Conservation (phyloP, 1,140 invertebrate species). For the Galendromus occidentalis region DNA sequence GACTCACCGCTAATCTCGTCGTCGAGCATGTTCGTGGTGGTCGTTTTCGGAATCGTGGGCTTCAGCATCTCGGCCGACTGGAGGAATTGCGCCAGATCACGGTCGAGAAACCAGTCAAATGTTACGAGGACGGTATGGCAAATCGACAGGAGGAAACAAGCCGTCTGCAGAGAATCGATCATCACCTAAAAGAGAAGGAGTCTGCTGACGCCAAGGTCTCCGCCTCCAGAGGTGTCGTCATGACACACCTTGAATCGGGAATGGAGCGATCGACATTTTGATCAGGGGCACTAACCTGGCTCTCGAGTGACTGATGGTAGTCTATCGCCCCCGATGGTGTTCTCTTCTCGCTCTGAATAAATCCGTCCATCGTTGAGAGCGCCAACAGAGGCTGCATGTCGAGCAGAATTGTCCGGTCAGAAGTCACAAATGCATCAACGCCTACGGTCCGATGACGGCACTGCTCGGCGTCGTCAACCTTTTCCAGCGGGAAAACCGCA, state of each 20-base stretch:
- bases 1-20: background rate
- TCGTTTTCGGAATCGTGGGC: background rate
- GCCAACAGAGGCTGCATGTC: background rate
- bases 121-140: background rate
- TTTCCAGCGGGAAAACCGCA: background rate
- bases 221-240: too few relatives aligned
- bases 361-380: background rate
- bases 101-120: conserved; percentile 5
- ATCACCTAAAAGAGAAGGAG: background rate
- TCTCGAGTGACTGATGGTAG: conserved; percentile 3
- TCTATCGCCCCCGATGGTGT: background rate
- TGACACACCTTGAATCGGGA: too few relatives aligned
- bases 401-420: background rate
- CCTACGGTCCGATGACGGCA: background rate
- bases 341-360: conserved; percentile 6
- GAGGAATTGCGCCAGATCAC: background rate
- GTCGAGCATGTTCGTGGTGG: background rate
- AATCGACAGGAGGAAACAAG: background rate
- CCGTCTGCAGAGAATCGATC: conserved; percentile 5
- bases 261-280: too few relatives aligned
- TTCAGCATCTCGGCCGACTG: conserved; percentile 7
- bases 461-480: background rate
- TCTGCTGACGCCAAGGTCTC: too few relatives aligned
- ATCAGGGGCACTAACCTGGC: background rate
- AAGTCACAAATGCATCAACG: background rate